Base-by-base conservation (phyloP, 1,140 invertebrate genomes). In the Plutomurus gul region DNA sequence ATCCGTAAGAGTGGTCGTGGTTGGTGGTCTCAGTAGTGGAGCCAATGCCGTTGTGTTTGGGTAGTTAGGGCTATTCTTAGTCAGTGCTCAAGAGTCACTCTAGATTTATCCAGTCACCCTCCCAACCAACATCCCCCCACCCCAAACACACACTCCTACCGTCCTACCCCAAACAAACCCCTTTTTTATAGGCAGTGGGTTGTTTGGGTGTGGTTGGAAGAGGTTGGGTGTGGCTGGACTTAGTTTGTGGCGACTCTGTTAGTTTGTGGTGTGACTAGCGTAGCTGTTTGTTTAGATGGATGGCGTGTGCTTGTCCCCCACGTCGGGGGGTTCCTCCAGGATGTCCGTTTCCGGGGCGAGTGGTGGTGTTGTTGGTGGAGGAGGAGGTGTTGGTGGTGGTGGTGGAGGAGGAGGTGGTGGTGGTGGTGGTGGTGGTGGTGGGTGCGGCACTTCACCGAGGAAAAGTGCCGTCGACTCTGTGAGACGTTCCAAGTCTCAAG, bases 401-500 rank as follows among this genome's bases (percentile, higher is more conserved):
- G 85, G 84, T 85, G 84, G 84, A 22, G 76, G 71, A 84, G 85
- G 46, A 10, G 43, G 84, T 86, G 84, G 84, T 84, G 84, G 84
- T 25, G 76, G 73, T 80, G 77, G 75, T 65, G 76, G 73, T 80
- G 77, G 75, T 65, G 86, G 83, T 85, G 84, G 85, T 84, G 83
- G 84, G 43, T 70, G 70, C 37, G 81, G 79, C 65, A 83, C 77
- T 33, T 80, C 77, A 20, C 77, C 80, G 13, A 47, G 79, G 75
- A 81, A 84, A 65, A 81, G 81, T 56, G 80, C 76, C 46, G 56
- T 80, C 70, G 84, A 87, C 47, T 85, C 86, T 72, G 89, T 90
- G 86, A 89, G 92, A 86, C 90, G 92, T 85, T 93, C 92, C 86
- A 92, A 93, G 87, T 93, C 91, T 88, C 93, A 95, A 93, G 93